These are phyloP conservation scores for Nasonovia ribisnigri DNA, from an alignment of 2,888 invertebrate genomes.

Conservation along the genomic window DNA sequence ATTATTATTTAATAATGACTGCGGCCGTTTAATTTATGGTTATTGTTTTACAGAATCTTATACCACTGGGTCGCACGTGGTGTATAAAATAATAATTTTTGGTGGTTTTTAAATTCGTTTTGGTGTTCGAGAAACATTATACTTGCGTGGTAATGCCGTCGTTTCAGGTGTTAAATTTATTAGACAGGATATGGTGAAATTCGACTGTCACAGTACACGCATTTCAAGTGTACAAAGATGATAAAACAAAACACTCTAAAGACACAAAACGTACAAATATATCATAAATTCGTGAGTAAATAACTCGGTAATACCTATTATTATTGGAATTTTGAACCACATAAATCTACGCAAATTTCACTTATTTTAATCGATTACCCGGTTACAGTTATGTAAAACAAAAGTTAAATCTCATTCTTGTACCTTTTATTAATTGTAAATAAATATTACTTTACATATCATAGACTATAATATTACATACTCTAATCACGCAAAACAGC, in stretches of 20 bases:
- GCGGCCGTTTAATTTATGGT: slow-evolving; percentile 22
- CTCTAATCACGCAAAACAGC: no score
- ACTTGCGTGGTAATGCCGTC: not conserved
- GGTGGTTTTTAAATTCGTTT: not conserved
- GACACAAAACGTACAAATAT: no score
- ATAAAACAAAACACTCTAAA: not conserved
- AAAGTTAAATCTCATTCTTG: not conserved
- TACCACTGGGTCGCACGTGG: not conserved
- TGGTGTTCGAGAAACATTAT: not conserved
- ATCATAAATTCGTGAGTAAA: not conserved
- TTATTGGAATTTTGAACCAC: not conserved
- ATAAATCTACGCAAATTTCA: not conserved
- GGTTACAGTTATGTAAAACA: not conserved
- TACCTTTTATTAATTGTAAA: not conserved
- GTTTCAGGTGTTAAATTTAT: slow-evolving; percentile 23
- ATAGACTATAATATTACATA: not conserved
- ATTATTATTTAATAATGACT: slow-evolving; percentile 45
- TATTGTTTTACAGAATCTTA: slow-evolving; percentile 35
- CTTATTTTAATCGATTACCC: not conserved
- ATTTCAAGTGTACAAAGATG: not conserved
- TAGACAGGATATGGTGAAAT: not conserved
- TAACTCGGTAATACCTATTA: not conserved
- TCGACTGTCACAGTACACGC: not conserved
- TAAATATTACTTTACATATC: not conserved
- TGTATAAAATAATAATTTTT: not conserved